Conservation (phyloP, 2,888 invertebrate genomes). For the Pseudococcus jackbeardsleyi region DNA sequence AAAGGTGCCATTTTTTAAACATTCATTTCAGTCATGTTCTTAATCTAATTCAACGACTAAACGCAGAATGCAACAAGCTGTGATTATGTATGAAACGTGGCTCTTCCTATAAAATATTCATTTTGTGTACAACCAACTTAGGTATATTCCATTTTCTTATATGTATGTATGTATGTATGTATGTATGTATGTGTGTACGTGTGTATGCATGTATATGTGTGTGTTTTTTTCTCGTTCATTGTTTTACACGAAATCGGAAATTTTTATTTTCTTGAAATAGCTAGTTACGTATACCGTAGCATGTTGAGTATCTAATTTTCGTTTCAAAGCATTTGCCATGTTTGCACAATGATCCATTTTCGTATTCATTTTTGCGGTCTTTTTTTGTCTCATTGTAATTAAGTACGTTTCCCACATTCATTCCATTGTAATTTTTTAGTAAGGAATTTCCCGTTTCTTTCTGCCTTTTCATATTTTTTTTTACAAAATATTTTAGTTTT, state of each 20-base stretch:
- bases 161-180: not conserved
- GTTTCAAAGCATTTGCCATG: not conserved
- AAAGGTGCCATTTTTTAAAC: slow-evolving; percentile 19
- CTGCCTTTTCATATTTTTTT: not conserved
- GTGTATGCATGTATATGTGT: not conserved
- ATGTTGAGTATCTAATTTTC: not conserved
- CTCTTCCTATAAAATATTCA: slow-evolving; percentile 4
- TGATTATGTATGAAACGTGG: slow-evolving; percentile 4
- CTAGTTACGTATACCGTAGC: not conserved
- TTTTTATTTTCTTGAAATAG: not conserved
- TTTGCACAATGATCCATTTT: not conserved
- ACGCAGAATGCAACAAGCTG: not conserved
- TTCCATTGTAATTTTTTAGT: slow-evolving; percentile 27
- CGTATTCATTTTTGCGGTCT: slow-evolving; percentile 12
- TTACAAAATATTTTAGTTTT: not conserved
- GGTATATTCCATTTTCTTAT: not conserved
- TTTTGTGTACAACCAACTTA: not conserved
- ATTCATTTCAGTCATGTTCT: too few relatives aligned
- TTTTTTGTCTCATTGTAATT: slow-evolving; percentile 26
- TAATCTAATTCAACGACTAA: too few relatives aligned
- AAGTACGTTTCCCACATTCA: not conserved
- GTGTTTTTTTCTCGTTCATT: not conserved
- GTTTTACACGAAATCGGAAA: not conserved
- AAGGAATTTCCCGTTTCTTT: not conserved
- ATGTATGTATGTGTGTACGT: not conserved